phyloP scores from a whole-genome alignment of 1,140 invertebrate genomes.

The Procambarus clarkii region DNA sequence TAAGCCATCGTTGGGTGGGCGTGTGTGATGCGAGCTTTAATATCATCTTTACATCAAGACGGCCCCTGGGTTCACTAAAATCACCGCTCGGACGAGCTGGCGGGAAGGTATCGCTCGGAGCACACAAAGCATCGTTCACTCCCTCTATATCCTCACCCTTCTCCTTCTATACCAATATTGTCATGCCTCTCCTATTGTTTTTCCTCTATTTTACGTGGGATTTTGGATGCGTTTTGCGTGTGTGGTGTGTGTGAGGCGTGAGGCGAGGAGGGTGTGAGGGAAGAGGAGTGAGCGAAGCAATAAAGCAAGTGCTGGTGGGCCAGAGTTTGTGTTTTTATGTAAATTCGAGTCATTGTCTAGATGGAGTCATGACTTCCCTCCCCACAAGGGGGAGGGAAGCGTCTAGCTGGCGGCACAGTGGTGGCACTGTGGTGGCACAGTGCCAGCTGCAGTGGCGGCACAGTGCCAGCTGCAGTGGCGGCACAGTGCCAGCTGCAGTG shows the following conservation, averaged over 20 bases:
- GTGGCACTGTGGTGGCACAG: neutral
- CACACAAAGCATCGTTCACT: too few relatives aligned
- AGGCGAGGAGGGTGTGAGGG: too few relatives aligned
- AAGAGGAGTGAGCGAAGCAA: neutral
- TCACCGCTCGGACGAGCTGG: neutral
- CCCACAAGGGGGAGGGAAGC: neutral
- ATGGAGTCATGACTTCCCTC: constrained; percentile 32
- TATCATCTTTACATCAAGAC: constrained; percentile 44
- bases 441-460: neutral
- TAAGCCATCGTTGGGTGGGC: constrained; percentile 30
- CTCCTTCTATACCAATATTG: neutral
- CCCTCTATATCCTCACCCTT: too few relatives aligned
- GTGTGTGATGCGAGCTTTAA: constrained; percentile 47
- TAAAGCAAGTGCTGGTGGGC: neutral
- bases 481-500: neutral
- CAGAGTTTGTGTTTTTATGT: constrained; percentile 23
- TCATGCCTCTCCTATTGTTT: neutral
- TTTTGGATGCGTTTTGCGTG: neutral
- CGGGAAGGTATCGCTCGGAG: too few relatives aligned
- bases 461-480: neutral
- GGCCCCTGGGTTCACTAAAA: constrained; percentile 40
- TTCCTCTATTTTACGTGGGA: neutral
- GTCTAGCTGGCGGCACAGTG: too few relatives aligned
- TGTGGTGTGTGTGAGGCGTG: too few relatives aligned
- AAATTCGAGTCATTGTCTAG: constrained; percentile 44